These are phyloP conservation scores for Fragariocoptes setiger DNA, from an alignment of 1,140 invertebrate genomes.

Conservation along the genomic window DNA sequence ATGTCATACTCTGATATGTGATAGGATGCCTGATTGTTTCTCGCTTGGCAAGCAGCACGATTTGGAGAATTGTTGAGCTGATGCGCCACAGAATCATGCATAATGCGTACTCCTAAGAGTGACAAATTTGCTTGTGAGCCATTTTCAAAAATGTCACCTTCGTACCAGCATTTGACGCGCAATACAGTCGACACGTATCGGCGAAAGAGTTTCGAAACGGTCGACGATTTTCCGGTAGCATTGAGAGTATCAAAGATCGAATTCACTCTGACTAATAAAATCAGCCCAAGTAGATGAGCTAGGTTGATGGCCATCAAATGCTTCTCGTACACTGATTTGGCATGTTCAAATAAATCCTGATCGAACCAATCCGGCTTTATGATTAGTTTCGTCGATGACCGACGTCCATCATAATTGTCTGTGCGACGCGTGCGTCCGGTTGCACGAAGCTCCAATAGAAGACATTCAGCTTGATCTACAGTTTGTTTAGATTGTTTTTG, in stretches of 20 bases:
- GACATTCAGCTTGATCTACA: no score
- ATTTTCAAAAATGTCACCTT: constrained; percentile 6
- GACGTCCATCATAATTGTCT: no score
- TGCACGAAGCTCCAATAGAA: no score
- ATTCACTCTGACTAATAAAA: constrained; percentile 3
- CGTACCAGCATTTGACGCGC: constrained; percentile 8
- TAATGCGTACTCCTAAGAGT: constrained; percentile 1
- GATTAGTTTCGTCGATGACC: neutral
- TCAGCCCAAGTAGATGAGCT: constrained; percentile 6
- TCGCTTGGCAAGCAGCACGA: no score
- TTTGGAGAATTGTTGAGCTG: no score
- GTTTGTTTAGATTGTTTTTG: no score
- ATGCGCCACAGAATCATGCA: constrained; percentile 6
- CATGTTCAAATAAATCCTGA: neutral
- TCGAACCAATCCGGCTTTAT: neutral
- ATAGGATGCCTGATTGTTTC: no score
- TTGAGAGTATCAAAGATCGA: neutral
- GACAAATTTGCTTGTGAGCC: constrained; percentile 3
- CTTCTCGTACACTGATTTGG: neutral
- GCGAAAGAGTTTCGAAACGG: constrained; percentile 5
- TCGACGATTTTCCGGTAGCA: constrained; percentile 7
- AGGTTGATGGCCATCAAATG: neutral
- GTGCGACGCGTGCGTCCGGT: no score
- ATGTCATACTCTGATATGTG: neutral
- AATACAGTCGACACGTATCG: constrained; percentile 8